Percentiles rank a stretch among this genome's conserved stretches.
Evolutionary conservation across 1,140 invertebrate species (phyloP).

Genomic region (Metopolophium dirhodum): DNA sequence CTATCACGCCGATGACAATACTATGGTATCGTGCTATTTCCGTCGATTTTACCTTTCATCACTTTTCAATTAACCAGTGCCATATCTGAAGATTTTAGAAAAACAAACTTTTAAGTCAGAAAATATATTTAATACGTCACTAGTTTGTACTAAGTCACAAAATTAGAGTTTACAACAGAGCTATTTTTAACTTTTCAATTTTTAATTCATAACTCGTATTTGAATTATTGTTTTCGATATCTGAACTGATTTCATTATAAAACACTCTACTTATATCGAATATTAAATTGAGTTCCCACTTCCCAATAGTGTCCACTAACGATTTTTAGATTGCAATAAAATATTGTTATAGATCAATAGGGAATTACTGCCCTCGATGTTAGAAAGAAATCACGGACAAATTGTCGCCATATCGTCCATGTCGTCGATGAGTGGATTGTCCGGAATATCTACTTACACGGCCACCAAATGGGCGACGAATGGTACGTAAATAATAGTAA

Average conservation of each 20-base stretch:
- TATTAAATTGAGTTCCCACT: neutral
- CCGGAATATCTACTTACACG: conserved; percentile 56
- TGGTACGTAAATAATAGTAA: conserved; percentile 26
- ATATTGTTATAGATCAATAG: conserved; percentile 24
- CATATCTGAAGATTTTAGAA: neutral
- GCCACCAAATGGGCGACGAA: conserved; percentile 58
- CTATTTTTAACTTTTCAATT: neutral
- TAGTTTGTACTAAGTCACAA: neutral
- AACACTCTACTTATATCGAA: too few relatives aligned
- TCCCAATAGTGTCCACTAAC: neutral
- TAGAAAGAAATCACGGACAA: conserved; percentile 78
- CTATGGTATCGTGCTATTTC: neutral
- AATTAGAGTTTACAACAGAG: neutral
- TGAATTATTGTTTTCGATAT: neutral
- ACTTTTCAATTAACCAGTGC: neutral
- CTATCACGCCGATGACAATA: too few relatives aligned
- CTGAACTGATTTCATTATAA: neutral
- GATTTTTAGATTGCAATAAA: neutral
- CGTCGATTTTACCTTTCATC: neutral
- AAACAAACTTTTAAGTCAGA: neutral
- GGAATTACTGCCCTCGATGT: conserved; percentile 39
- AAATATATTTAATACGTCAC: neutral
- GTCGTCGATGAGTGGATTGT: conserved; percentile 67
- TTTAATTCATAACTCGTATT: neutral
- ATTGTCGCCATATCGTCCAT: conserved; percentile 93